A percentile compares a stretch with the other conserved stretches of the same genome.
These are phyloP conservation scores for Hyaena hyaena DNA, from an alignment of 2,113 vertebrate genomes.

Conservation along the genomic window DNA sequence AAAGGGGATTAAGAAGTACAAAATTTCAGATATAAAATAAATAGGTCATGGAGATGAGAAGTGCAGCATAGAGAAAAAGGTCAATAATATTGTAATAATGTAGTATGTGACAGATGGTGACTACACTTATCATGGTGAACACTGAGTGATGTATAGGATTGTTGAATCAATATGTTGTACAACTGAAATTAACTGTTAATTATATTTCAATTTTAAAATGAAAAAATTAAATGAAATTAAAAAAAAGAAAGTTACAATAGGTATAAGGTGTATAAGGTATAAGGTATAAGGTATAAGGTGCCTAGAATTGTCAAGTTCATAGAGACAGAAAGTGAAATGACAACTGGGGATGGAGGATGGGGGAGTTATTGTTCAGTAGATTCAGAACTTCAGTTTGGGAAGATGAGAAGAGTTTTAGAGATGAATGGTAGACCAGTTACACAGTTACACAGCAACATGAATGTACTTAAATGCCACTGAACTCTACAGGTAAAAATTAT, in stretches of 20 bases:
- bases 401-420: neutral
- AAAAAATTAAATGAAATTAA: neutral
- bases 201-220: neutral
- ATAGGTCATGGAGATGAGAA: neutral
- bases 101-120: neutral
- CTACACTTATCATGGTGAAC: neutral
- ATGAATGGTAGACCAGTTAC: neutral
- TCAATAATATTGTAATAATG: neutral
- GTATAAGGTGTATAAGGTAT: neutral
- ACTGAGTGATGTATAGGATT: neutral
- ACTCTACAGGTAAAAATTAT: neutral
- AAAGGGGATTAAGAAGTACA: neutral
- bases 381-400: neutral
- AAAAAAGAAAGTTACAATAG: neutral
- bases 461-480: neutral
- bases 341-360: neutral
- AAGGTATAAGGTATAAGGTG: neutral
- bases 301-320: neutral
- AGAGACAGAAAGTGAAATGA: neutral
- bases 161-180: neutral
- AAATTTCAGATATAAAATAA: neutral
- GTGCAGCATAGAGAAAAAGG: neutral
- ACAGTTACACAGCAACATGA: neutral
- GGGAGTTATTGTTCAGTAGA: neutral
- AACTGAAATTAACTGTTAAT: neutral